These are phyloP conservation scores for Coregonus suidteri DNA, from an alignment of 2,797 vertebrate genomes.

Conservation along the genomic window DNA sequence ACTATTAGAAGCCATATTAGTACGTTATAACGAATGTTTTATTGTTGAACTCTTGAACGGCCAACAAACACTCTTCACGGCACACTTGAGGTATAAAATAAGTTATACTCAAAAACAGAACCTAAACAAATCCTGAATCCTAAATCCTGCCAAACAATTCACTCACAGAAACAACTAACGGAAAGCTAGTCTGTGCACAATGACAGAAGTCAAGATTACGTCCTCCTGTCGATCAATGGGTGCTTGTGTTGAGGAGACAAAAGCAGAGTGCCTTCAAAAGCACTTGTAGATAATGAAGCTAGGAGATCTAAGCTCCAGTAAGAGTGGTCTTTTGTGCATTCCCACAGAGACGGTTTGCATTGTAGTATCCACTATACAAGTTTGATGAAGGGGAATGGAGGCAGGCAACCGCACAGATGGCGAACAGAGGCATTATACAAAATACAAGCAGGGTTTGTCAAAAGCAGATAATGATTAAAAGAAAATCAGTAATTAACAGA, in stretches of 20 bases:
- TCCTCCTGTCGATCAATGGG: conserved; percentile 12
- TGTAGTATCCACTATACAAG: conserved; percentile 2
- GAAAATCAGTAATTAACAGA: conserved; percentile 3
- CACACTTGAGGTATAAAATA: no score
- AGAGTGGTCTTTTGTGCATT: conserved; percentile 22
- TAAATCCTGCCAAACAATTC: not conserved
- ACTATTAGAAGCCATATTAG: not conserved
- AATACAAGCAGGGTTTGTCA: not conserved
- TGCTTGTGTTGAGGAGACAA: conserved; percentile 20
- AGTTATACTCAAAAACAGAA: not conserved
- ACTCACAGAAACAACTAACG: not conserved
- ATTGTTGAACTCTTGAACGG: not conserved
- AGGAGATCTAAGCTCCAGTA: conserved; percentile 11
- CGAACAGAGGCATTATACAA: conserved; percentile 18
- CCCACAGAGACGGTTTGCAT: conserved; percentile 9
- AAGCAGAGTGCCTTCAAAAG: not conserved
- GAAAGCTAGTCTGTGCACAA: not conserved
- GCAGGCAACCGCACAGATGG: conserved; percentile 34
- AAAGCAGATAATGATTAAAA: conserved; percentile 11
- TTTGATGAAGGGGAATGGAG: conserved; percentile 12
- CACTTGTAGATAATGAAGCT: conserved; percentile 20
- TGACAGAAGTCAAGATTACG: not conserved
- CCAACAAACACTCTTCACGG: not conserved
- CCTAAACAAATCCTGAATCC: not conserved
- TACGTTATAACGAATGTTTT: not conserved